Conservation (phyloP, 2,113 vertebrate species). For the Halcyon senegalensis region DNA sequence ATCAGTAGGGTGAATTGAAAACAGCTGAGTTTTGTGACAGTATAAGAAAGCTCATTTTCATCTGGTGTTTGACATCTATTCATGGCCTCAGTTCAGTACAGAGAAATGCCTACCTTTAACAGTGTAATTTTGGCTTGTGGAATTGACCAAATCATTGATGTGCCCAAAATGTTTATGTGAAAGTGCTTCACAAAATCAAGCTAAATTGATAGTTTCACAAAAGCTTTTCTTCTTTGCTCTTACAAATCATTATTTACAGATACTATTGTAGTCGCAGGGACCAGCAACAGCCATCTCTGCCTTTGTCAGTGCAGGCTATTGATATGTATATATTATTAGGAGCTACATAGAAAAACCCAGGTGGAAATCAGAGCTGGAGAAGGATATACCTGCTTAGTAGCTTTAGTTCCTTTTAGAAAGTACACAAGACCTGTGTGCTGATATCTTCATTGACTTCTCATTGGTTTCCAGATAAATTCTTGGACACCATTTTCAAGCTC, state of each 20-base stretch:
- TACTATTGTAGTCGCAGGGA: background rate
- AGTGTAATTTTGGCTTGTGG: background rate
- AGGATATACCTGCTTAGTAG: background rate
- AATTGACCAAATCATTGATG: background rate
- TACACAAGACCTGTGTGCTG: background rate
- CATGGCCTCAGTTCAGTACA: accelerated
- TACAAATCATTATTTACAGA: background rate
- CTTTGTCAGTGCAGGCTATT: background rate
- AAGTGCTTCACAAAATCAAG: background rate
- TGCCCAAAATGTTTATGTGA: background rate
- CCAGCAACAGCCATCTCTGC: background rate
- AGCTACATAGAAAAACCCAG: background rate
- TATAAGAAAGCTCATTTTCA: background rate
- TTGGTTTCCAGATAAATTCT: background rate
- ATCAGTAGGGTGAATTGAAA: background rate
- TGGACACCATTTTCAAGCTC: background rate
- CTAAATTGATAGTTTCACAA: background rate
- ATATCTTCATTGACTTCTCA: background rate
- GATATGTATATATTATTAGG: background rate
- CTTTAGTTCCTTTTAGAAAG: background rate
- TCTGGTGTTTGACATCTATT: background rate
- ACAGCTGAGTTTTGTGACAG: background rate
- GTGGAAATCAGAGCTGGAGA: background rate
- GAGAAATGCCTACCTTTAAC: background rate
- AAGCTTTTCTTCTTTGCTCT: background rate